Conservation (phyloP, 2,113 vertebrate genomes). For the Scomber colias region DNA sequence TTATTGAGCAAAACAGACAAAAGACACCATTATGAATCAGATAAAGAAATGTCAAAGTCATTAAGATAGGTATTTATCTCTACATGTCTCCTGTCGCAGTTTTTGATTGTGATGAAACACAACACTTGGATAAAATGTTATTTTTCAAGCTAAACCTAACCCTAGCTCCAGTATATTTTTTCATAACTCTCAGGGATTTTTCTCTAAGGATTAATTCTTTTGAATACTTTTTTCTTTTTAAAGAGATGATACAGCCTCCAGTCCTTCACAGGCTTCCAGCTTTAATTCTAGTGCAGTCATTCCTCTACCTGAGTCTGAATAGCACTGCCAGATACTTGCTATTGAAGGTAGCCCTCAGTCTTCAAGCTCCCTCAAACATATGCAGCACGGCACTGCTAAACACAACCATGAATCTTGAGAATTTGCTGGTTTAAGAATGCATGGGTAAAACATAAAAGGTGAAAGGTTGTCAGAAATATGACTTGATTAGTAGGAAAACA, state of each 20-base stretch:
- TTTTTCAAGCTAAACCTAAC: conserved; percentile 1
- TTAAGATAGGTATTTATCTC: background rate
- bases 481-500: conserved; percentile 35
- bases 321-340: conserved; percentile 2
- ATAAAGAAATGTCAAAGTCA: background rate
- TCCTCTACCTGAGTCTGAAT: conserved; percentile 48
- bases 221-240: conserved; percentile 42
- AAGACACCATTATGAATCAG: background rate
- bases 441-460: conserved; percentile 30
- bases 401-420: background rate
- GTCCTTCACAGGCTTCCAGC: conserved; percentile 34
- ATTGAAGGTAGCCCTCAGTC: conserved; percentile 26
- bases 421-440: conserved; percentile 13
- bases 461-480: conserved; percentile 16
- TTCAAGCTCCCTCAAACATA: conserved; percentile 3
- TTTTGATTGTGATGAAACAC: conserved; percentile 30
- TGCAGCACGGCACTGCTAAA: conserved; percentile 10
- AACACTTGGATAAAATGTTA: conserved; percentile 5
- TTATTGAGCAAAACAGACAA: too few relatives aligned
- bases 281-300: conserved; percentile 46
- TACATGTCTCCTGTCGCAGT: background rate
- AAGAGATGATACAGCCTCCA: conserved; percentile 50
- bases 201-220: conserved; percentile 57
- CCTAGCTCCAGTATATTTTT: conserved; percentile 4
- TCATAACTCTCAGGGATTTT: conserved; percentile 33